These are phyloP conservation scores for Hyles euphorbiae DNA, from an alignment of 1,140 invertebrate species.

Conservation along the genomic window DNA sequence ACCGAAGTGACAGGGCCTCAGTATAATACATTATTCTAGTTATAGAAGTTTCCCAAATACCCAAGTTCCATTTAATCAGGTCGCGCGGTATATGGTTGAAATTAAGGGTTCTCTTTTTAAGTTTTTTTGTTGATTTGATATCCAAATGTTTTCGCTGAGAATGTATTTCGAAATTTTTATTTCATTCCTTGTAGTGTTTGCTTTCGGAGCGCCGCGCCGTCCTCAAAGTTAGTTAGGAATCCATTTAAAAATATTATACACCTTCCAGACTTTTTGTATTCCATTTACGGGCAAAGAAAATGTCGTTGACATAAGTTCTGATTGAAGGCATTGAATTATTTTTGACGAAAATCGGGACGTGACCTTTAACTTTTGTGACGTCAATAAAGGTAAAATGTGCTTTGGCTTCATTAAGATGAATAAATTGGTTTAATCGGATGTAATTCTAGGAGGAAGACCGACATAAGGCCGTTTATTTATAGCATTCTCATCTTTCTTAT, in stretches of 20 bases:
- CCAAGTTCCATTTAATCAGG: too few relatives aligned
- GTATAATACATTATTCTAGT: too few relatives aligned
- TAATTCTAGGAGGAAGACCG: background rate
- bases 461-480: too few relatives aligned
- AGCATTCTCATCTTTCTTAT: background rate
- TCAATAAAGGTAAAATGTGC: slow-evolving; percentile 18
- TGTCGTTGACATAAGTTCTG: slow-evolving; percentile 12
- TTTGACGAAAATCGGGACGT: slow-evolving; percentile 14
- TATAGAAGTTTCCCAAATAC: too few relatives aligned
- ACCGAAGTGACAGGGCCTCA: too few relatives aligned
- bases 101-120: background rate
- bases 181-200: background rate
- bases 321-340: slow-evolving; percentile 25
- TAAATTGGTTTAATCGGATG: slow-evolving; percentile 1
- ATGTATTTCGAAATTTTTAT: slow-evolving; percentile 9
- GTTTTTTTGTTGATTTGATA: background rate
- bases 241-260: background rate
- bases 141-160: background rate
- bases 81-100: too few relatives aligned
- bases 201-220: background rate
- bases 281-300: background rate
- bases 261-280: background rate
- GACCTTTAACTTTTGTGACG: slow-evolving; percentile 24
- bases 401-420: slow-evolving; percentile 24
- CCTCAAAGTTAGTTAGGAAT: background rate